Evolutionary conservation across 2,113 vertebrate genomes (phyloP), one percentile per base, ranked within the genome.

Genomic region (Oreochromis tanganicae): DNA sequence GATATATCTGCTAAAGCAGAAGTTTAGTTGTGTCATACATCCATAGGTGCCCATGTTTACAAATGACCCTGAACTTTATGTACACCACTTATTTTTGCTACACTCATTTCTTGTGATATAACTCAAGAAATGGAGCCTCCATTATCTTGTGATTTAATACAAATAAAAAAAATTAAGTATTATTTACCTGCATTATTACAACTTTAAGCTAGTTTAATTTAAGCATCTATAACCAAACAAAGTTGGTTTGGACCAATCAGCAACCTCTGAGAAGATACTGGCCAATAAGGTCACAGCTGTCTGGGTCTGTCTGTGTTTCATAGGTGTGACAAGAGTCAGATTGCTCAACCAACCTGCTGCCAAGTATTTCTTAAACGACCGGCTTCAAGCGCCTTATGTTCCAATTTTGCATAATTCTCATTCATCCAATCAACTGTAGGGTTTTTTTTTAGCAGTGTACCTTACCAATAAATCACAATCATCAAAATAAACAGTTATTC

Each of bases 401-500:
- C 9, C 41, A 75, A 41, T 29, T 75, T 75, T 75, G 41, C 68
- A 75, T 7, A 75, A 48, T 75, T 48, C 16, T 75, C 13, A 27
- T 50, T 75, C 43, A 75, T 50, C 6, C 71, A 50, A 50, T 75
- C 5, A 75, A 75, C 4, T 29, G 1, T 46, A 75, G 41, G 2
- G 17, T 4, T 34, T 59, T 17, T 59, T 2, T 63, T 68, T 68
- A 41, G n/a, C 63, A 21, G n/a, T 24, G 32, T 19, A 19, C 59
- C 59, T 41, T 24, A 71, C 1, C 38, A 9, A 27, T 43, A 48
- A 75, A 29, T 75, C 21, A 73, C 1, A 73, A 46, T 46, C 71
- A 75, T 48, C 24, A 75, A 29, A 48, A 75, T 75, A 29, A 48
- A 48, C 41, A 75, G 19, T 75, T 27, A 48, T 75, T 75, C 71